A percentile compares a stretch with the other conserved stretches of the same genome.
Conservation (phyloP, 2,113 vertebrate genomes). For the Trogon melanurus region DNA sequence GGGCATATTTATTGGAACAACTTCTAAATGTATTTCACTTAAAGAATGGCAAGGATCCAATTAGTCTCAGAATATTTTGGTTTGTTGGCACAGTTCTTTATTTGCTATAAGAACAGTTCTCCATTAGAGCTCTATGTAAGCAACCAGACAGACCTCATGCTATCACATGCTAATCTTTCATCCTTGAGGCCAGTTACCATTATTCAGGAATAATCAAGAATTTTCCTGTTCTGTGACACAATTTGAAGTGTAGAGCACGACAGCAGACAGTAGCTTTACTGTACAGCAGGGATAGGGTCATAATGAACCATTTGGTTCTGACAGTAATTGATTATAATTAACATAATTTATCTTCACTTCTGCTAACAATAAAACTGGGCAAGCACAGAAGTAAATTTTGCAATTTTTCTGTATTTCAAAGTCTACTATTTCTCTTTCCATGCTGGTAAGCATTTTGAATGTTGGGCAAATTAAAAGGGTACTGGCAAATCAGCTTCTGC, state of each 20-base stretch:
- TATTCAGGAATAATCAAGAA: not conserved
- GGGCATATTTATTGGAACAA: not conserved
- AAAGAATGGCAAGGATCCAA: not conserved
- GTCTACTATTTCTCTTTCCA: too few species aligned
- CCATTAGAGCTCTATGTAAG: not conserved
- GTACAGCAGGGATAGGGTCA: not conserved
- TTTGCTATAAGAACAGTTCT: not conserved
- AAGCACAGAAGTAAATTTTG: not conserved
- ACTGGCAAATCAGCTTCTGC: not conserved
- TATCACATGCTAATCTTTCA: not conserved
- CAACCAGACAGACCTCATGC: not conserved
- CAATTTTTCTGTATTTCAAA: not conserved
- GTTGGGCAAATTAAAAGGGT: not conserved
- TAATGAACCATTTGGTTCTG: not conserved
- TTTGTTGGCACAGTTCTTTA: not conserved
- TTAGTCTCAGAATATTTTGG: not conserved
- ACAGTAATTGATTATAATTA: not conserved
- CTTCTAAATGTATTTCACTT: not conserved
- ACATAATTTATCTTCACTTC: not conserved
- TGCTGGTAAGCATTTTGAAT: not conserved
- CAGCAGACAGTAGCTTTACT: not conserved
- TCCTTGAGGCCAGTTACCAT: not conserved
- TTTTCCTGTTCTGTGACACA: not conserved
- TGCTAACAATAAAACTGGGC: not conserved
- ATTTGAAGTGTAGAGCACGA: not conserved